Evolutionary conservation across 2,113 vertebrate species (phyloP).

Genomic region (Gymnorhina tibicen): DNA sequence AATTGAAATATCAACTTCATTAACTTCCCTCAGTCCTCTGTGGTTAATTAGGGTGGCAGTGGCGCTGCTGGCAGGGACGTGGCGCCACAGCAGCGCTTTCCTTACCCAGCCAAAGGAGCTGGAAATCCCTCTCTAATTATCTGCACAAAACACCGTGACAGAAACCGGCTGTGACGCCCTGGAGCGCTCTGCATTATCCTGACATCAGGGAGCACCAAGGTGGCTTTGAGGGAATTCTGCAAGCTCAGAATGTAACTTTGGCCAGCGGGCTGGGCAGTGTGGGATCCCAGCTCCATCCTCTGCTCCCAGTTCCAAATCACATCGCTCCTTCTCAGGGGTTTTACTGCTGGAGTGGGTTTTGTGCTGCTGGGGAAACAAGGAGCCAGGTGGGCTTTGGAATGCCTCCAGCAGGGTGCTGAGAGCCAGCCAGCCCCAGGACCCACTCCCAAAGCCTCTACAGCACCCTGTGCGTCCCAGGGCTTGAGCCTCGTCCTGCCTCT

Average conservation of each 20-base stretch:
- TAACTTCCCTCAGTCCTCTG: not conserved
- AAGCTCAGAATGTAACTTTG: not conserved
- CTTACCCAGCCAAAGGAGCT: not conserved
- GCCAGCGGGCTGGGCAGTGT: accelerated
- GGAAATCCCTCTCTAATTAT: slow-evolving; percentile 37
- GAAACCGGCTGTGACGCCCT: not conserved
- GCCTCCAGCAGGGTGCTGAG: not conserved
- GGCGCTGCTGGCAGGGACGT: accelerated
- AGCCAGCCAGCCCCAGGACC: not conserved
- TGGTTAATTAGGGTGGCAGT: not conserved
- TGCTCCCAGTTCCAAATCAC: not conserved
- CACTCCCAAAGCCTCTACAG: not conserved
- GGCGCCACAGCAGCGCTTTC: not conserved
- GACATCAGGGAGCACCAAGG: not conserved
- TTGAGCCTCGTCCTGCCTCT: not conserved
- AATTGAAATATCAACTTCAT: not conserved
- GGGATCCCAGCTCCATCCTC: not conserved
- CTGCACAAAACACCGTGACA: not conserved
- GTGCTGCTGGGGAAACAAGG: not conserved
- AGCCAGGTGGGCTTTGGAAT: not conserved
- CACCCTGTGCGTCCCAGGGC: not conserved
- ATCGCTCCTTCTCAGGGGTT: not conserved
- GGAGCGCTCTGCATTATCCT: not conserved
- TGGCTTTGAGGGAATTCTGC: not conserved
- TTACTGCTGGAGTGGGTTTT: not conserved